Percentiles rank a stretch among this genome's conserved stretches.
phyloP scores from a whole-genome alignment of 2,113 vertebrate genomes.

The Nannospalax galili region DNA sequence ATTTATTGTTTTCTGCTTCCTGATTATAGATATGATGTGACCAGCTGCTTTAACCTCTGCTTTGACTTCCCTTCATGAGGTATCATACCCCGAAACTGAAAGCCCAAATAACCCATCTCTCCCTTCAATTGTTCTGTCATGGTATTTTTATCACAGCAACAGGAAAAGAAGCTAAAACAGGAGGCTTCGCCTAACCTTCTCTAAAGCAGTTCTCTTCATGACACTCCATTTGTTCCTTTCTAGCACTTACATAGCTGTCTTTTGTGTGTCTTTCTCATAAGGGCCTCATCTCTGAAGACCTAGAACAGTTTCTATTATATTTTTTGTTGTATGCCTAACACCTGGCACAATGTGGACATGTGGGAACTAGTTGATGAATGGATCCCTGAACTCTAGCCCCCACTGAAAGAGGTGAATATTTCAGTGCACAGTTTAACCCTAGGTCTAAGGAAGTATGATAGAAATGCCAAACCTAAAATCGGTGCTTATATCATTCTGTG shows the following conservation, averaged over 20 bases:
- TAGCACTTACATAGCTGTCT: neutral
- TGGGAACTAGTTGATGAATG: neutral
- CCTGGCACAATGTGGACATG: neutral
- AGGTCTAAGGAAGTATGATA: neutral
- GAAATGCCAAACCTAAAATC: neutral
- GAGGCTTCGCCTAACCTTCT: neutral
- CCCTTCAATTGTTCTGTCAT: neutral
- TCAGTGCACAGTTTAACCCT: neutral
- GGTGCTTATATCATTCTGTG: neutral
- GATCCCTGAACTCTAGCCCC: neutral
- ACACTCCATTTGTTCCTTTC: neutral
- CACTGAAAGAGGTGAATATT: neutral
- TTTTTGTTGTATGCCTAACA: neutral
- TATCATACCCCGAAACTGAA: no score
- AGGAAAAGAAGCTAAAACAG: neutral
- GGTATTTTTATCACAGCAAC: neutral
- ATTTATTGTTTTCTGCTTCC: neutral
- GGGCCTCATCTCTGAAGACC: neutral
- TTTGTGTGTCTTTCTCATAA: neutral
- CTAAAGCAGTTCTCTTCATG: neutral
- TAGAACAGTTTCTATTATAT: neutral
- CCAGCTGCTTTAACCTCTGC: neutral
- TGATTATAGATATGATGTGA: neutral
- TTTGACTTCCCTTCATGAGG: no score
- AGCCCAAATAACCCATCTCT: neutral